Evolutionary conservation across 2,113 vertebrate species (phyloP).

Genomic region (Proterorhinus semilunaris): DNA sequence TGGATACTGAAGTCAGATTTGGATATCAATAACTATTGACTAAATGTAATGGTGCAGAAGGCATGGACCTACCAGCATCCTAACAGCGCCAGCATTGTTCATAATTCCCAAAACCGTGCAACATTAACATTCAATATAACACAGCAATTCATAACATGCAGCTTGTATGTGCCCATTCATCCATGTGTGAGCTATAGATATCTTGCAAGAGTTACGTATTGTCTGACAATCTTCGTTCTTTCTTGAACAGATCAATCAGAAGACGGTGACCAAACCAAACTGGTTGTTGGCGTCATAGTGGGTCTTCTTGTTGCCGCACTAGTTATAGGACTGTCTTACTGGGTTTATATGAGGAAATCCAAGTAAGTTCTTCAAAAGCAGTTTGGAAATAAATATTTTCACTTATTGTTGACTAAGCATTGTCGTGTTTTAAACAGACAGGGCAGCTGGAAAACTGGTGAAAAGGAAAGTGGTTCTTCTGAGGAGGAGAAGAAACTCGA

Average conservation of each 20-base stretch:
- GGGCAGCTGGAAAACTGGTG: slow-evolving; percentile 86
- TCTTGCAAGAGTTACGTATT: not conserved
- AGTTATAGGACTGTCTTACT: slow-evolving; percentile 84
- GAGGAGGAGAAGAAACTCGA: slow-evolving; percentile 87
- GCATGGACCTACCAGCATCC: slow-evolving; percentile 71
- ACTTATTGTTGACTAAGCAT: not conserved
- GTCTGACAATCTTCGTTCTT: slow-evolving; percentile 1
- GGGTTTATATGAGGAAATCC: slow-evolving; percentile 91
- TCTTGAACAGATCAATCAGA: slow-evolving; percentile 55
- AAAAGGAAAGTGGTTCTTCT: slow-evolving; percentile 79
- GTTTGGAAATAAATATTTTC: not conserved
- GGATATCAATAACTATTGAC: slow-evolving; percentile 14
- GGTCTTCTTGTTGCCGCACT: slow-evolving; percentile 86
- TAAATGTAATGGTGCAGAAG: slow-evolving; percentile 29
- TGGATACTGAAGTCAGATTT: slow-evolving; percentile 16
- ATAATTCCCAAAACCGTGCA: slow-evolving; percentile 17
- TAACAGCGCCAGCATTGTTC: slow-evolving; percentile 63
- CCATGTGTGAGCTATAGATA: slow-evolving; percentile 32
- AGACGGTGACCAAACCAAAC: slow-evolving; percentile 82
- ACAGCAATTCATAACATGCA: slow-evolving; percentile 48
- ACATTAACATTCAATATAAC: slow-evolving; percentile 40
- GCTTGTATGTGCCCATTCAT: slow-evolving; percentile 57
- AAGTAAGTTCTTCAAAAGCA: slow-evolving; percentile 81
- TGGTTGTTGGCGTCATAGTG: slow-evolving; percentile 91
- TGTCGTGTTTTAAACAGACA: slow-evolving; percentile 57